Percentiles rank a stretch among this genome's conserved stretches.
These are phyloP conservation scores for Lypha dubia DNA, from an alignment of 2,888 invertebrate species.

Conservation along the genomic window DNA sequence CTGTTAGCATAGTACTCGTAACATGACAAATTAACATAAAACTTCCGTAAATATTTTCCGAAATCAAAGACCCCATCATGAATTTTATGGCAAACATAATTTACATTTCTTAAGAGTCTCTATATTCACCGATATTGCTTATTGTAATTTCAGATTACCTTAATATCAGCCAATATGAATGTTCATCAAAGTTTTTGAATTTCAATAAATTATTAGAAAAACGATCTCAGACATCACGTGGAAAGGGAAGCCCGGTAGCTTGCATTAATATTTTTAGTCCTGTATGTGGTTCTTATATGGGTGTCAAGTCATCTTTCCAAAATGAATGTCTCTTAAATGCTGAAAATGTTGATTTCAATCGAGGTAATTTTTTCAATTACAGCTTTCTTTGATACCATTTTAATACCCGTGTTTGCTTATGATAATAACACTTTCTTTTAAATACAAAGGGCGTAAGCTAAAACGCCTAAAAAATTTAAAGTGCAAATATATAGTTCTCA, in stretches of 20 bases:
- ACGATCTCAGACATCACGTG: neutral
- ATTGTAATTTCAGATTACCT: conserved; percentile 38
- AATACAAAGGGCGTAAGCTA: neutral
- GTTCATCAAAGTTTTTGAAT: neutral
- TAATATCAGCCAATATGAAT: conserved; percentile 31
- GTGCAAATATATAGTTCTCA: too few relatives aligned
- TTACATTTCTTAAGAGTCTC: too few relatives aligned
- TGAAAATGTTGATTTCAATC: conserved; percentile 77
- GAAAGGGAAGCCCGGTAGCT: conserved; percentile 72
- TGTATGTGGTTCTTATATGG: conserved; percentile 78
- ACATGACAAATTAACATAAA: too few relatives aligned
- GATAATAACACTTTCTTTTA: neutral
- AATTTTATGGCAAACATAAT: too few relatives aligned
- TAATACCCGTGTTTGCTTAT: neutral
- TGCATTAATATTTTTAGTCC: conserved; percentile 78
- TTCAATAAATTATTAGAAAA: conserved; percentile 29
- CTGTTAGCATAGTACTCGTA: too few relatives aligned
- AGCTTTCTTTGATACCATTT: neutral
- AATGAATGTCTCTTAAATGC: conserved; percentile 79
- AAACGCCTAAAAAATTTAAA: too few relatives aligned
- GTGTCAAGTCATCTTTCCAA: conserved; percentile 79
- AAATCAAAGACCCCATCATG: too few relatives aligned
- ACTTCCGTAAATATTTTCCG: too few relatives aligned
- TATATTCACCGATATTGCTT: neutral
- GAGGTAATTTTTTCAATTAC: conserved; percentile 72